A percentile compares a stretch with the other conserved stretches of the same genome.
These are phyloP conservation scores for Ardeotis arabs DNA, from an alignment of 2,113 vertebrate species.

Conservation along the genomic window DNA sequence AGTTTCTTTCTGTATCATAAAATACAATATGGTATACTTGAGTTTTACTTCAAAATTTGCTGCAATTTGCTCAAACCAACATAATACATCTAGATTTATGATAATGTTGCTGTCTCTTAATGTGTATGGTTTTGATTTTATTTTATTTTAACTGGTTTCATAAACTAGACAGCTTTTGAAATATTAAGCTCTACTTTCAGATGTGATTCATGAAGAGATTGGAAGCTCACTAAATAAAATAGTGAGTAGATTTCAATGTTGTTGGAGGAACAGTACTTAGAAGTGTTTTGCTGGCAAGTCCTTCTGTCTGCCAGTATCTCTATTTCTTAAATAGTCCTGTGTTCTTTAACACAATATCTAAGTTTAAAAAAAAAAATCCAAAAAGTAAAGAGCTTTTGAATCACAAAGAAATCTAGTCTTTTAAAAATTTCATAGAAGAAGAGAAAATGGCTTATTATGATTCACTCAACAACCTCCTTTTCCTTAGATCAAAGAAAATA, in stretches of 20 bases:
- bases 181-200: not conserved
- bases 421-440: not conserved
- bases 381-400: not conserved
- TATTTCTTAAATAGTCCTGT: not conserved
- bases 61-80: not conserved
- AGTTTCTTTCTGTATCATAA: not conserved
- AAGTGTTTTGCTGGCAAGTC: not conserved
- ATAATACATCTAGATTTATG: not conserved
- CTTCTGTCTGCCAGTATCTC: not conserved
- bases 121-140: not conserved
- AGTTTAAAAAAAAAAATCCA: not conserved
- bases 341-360: not conserved
- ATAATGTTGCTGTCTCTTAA: not conserved
- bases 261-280: not conserved
- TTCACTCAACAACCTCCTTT: not conserved
- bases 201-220: not conserved
- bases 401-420: not conserved
- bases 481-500: not conserved
- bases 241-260: not conserved
- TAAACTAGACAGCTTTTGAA: not conserved
- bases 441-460: not conserved
- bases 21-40: not conserved
- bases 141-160: not conserved
- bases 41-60: not conserved
- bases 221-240: not conserved